Percentiles rank a stretch among this genome's conserved stretches.
These are phyloP conservation scores for Thunnus maccoyii DNA, from an alignment of 2,113 vertebrate species.

Conservation along the genomic window DNA sequence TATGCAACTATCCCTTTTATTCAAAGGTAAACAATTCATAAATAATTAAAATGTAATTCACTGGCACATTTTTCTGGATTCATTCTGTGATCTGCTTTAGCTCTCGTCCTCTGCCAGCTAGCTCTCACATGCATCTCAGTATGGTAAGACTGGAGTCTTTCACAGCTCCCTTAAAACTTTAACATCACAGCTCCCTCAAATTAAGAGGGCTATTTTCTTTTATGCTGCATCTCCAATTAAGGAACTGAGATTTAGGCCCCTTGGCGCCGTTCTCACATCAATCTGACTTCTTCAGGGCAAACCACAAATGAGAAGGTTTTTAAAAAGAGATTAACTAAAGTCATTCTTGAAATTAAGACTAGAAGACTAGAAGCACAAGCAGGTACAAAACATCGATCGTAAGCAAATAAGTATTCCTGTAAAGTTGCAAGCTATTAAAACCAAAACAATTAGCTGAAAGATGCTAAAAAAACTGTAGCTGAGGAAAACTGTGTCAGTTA, in stretches of 20 bases:
- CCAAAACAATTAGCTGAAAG: neutral
- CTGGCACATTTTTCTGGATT: conserved; percentile 35
- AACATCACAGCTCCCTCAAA: conserved; percentile 62
- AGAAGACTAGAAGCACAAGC: conserved; percentile 10
- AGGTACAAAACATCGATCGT: neutral
- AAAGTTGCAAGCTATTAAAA: neutral
- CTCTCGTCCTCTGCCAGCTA: conserved; percentile 26
- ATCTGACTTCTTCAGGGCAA: conserved; percentile 52
- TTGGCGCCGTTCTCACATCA: conserved; percentile 56
- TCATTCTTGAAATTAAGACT: conserved; percentile 58
- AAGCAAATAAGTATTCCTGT: conserved; percentile 8
- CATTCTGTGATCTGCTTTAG: conserved; percentile 36
- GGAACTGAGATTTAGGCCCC: conserved; percentile 50
- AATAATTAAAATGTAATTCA: conserved; percentile 45
- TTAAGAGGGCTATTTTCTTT: conserved; percentile 63
- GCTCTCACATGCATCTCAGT: conserved; percentile 11
- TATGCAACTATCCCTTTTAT: conserved; percentile 20
- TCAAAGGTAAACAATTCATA: conserved; percentile 54
- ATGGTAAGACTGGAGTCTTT: conserved; percentile 38
- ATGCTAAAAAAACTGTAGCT: neutral
- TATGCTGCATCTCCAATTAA: conserved; percentile 67
- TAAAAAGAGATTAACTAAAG: conserved; percentile 49
- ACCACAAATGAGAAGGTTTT: conserved; percentile 57
- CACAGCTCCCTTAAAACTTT: conserved; percentile 49
- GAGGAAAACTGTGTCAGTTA: neutral